Percentiles rank a stretch among this genome's conserved stretches.
These are phyloP conservation scores for Paratilapia polleni DNA, from an alignment of 2,113 vertebrate genomes.

Conservation along the genomic window DNA sequence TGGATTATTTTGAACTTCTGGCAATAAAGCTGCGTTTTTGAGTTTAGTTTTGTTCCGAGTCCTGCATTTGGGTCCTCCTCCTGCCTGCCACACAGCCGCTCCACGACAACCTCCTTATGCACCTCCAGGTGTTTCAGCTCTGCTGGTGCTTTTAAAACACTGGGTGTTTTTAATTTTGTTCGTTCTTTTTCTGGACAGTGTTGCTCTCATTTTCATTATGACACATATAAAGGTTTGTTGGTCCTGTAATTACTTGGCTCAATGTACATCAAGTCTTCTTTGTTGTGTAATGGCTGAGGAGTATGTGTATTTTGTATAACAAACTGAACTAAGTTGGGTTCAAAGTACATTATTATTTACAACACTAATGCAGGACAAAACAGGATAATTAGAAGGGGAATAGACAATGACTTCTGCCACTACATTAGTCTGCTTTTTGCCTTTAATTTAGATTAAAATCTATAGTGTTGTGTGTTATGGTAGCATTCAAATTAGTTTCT, in stretches of 20 bases:
- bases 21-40: too few relatives aligned
- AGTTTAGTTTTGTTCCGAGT: too few relatives aligned
- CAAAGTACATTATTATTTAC: not conserved
- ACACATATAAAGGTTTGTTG: too few relatives aligned
- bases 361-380: not conserved
- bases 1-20: too few relatives aligned
- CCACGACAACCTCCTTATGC: too few relatives aligned
- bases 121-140: too few relatives aligned
- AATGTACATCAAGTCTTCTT: not conserved
- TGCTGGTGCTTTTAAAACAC: too few relatives aligned
- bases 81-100: too few relatives aligned
- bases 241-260: not conserved
- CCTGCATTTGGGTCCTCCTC: too few relatives aligned
- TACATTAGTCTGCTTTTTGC: not conserved
- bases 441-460: slow-evolving; percentile 12
- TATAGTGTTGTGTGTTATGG: not conserved
- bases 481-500: not conserved
- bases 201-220: too few relatives aligned
- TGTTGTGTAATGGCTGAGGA: not conserved
- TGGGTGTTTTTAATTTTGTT: too few relatives aligned
- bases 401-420: not conserved
- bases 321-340: not conserved
- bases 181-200: too few relatives aligned
- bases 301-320: not conserved
- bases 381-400: not conserved